Conservation (phyloP, 1,140 invertebrate species). For the Saccostrea cuccullata region DNA sequence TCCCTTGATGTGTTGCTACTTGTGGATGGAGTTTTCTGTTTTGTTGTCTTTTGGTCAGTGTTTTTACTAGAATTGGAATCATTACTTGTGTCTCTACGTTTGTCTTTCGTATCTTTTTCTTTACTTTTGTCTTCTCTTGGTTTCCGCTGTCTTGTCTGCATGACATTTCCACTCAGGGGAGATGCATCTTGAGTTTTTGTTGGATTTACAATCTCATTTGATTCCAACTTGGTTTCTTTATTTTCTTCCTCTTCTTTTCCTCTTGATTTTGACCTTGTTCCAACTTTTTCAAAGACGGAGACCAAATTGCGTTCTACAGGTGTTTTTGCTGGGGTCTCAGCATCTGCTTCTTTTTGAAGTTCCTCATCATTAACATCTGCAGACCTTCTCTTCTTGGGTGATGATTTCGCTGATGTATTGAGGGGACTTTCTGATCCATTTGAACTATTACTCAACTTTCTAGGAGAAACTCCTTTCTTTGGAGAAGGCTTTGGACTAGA, state of each 20-base stretch:
- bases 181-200: background rate
- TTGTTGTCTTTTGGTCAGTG: constrained; percentile 35
- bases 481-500: constrained; percentile 13
- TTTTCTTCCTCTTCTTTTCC: background rate
- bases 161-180: background rate
- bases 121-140: constrained; percentile 13
- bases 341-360: background rate
- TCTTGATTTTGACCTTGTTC: constrained; percentile 29
- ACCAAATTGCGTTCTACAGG: background rate
- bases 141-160: background rate
- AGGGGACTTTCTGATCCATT: background rate
- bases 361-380: background rate
- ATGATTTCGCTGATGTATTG: constrained; percentile 16
- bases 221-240: background rate
- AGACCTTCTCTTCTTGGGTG: background rate
- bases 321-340: background rate
- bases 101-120: background rate
- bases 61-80: constrained; percentile 14
- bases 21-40: background rate
- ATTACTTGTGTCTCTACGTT: background rate
- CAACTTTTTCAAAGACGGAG: constrained; percentile 33
- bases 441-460: background rate
- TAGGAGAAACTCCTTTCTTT: constrained; percentile 27
- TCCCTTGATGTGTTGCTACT: background rate
- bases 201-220: background rate